Evolutionary conservation across 2,888 invertebrate genomes (phyloP), one percentile per base, ranked within the genome.

Genomic region (Serrognathus titanus): DNA sequence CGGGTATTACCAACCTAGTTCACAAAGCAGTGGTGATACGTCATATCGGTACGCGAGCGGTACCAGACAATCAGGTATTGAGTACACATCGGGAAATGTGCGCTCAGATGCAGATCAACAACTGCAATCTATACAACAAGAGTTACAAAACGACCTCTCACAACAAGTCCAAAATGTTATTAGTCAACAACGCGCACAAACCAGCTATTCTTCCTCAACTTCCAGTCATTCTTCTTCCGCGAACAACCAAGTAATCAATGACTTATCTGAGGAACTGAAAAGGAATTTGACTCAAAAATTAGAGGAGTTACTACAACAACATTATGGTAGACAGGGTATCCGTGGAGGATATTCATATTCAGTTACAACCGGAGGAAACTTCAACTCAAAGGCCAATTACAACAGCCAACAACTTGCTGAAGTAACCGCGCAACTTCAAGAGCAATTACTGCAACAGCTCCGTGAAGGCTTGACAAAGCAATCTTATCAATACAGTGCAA

Each of bases 241-340:
- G 1, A 69, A 70, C 53, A 69, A 70, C 54, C 46, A 54, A n/a
- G 61, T 67, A 8, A 58, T 71, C 31, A 68, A 71, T 55, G 66
- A 72, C 52, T 63, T 77, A 2, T 64, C 68, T n/a, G 69, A 74
- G 11, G 75, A 77, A 52, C 56, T 77, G 9, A 71, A 72, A 53
- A 64, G 71, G 35, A 77, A 77, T 57, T 61, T 76, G 7, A 75
- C 76, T 0, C 62, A 69, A 53, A 70, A 73, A 48, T 53, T 76
- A 3, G 67, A 74, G 48, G 54, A 67, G 50, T 54, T 56, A 7
- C 43, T 67, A 37, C 65, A 66, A 31, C 66, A 67, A 50, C 66
- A 61, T 51, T 61, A 65, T 9, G 66, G 67, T 37, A 55, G 51
- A 6, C 66, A 66, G 48, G 66, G 63, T 16, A 60, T 60, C 8